Conservation (phyloP, 2,888 invertebrate genomes). For the Sphaeridia pumilis region DNA sequence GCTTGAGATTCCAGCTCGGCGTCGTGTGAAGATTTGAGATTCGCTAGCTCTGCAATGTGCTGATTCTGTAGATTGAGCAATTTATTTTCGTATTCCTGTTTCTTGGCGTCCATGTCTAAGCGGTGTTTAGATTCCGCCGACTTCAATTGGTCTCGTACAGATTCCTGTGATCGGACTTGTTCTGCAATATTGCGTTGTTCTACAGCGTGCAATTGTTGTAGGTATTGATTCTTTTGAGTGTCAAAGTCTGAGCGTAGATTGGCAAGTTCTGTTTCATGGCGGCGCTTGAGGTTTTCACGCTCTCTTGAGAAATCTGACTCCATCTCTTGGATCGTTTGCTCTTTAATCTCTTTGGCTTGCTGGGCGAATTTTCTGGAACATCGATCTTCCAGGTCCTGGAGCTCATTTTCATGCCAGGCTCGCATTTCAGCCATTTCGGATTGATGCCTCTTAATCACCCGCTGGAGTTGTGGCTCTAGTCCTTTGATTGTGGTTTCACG, state of each 20-base stretch:
- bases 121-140: constrained; percentile 31
- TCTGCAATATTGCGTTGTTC: constrained; percentile 25
- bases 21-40: constrained; percentile 50
- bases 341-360: constrained; percentile 49
- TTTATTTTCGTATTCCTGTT: constrained; percentile 45
- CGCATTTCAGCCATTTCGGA: constrained; percentile 57
- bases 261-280: constrained; percentile 22
- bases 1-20: constrained; percentile 54
- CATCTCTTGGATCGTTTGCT: constrained; percentile 51
- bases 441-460: constrained; percentile 61
- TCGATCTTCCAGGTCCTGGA: constrained; percentile 51
- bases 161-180: constrained; percentile 23
- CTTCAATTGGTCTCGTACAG: constrained; percentile 26
- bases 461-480: constrained; percentile 68
- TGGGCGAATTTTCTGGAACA: constrained; percentile 52
- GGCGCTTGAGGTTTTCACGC: constrained; percentile 21
- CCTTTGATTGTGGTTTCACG: constrained; percentile 69
- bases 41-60: constrained; percentile 44
- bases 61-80: constrained; percentile 37
- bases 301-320: constrained; percentile 43
- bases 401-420: constrained; percentile 53
- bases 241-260: constrained; percentile 28
- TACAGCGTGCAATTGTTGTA: constrained; percentile 30
- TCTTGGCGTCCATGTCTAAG: constrained; percentile 26
- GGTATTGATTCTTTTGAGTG: constrained; percentile 17